Evolutionary conservation across 2,113 vertebrate genomes (phyloP).

Genomic region (Scortum barcoo): DNA sequence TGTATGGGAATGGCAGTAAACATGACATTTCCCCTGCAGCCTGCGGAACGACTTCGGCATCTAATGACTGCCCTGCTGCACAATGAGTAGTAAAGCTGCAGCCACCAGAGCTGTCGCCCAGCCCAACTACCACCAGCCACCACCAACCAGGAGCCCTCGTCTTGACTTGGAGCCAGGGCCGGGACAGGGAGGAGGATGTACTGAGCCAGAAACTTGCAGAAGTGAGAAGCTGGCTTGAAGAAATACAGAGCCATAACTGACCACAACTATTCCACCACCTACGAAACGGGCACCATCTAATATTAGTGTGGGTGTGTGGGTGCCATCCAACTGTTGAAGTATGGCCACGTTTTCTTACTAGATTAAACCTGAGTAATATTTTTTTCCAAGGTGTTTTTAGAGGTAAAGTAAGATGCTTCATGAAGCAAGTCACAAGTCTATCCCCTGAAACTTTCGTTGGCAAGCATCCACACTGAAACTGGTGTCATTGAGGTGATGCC

Average conservation of each 20-base stretch:
- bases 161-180: slow-evolving; percentile 18
- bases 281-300: not conserved
- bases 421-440: slow-evolving; percentile 7
- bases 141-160: slow-evolving; percentile 46
- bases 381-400: not conserved
- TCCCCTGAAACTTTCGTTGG: not conserved
- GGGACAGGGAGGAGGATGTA: slow-evolving; percentile 24
- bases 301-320: not conserved
- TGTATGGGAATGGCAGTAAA: slow-evolving; percentile 83
- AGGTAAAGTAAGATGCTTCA: not conserved
- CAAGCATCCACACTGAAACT: slow-evolving; percentile 15
- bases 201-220: slow-evolving; percentile 5
- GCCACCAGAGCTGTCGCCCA: slow-evolving; percentile 70
- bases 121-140: slow-evolving; percentile 59
- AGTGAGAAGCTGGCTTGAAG: not conserved
- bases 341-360: not conserved
- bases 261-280: slow-evolving; percentile 1
- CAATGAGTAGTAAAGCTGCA: slow-evolving; percentile 78
- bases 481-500: slow-evolving; percentile 42
- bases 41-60: slow-evolving; percentile 70
- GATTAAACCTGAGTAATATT: not conserved
- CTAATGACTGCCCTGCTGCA: slow-evolving; percentile 84
- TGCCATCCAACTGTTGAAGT: not conserved
- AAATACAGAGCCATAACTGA: not conserved
- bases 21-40: slow-evolving; percentile 79